Conservation (phyloP, 2,113 vertebrate species). For the Gnathonemus echidnorhynchus region DNA sequence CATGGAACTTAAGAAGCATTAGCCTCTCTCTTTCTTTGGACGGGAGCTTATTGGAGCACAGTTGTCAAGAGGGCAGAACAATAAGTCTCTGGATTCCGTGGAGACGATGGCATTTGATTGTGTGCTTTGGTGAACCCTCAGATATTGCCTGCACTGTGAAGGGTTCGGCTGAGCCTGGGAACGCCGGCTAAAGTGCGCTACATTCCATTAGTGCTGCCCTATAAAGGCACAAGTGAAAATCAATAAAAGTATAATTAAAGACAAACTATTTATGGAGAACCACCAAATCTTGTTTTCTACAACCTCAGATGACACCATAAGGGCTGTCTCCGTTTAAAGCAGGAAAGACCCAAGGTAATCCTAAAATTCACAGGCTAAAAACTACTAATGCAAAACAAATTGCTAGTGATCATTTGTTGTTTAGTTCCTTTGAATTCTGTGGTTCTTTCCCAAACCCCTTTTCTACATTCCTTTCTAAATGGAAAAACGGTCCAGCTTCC, state of each 20-base stretch:
- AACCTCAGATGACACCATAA: background rate
- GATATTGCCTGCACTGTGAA: conserved; percentile 43
- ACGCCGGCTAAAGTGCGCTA: conserved; percentile 11
- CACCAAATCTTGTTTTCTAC: background rate
- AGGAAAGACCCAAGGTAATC: background rate
- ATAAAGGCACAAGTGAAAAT: conserved; percentile 23
- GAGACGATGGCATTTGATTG: conserved; percentile 50
- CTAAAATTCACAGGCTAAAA: background rate
- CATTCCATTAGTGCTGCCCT: conserved; percentile 13
- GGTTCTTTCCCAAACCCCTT: background rate
- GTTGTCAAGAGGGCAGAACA: conserved; percentile 13
- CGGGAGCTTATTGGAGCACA: conserved; percentile 37
- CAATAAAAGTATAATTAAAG: conserved; percentile 22
- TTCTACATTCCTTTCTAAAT: background rate
- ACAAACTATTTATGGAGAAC: conserved; percentile 17
- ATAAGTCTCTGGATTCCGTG: conserved; percentile 41
- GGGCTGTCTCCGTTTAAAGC: background rate
- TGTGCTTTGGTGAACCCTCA: conserved; percentile 47
- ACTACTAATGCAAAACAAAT: background rate
- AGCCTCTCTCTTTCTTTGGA: conserved; percentile 29
- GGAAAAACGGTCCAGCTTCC: background rate
- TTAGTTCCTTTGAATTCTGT: background rate
- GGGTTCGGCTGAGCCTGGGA: conserved; percentile 28
- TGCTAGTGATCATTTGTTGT: background rate
- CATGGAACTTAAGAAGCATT: conserved; percentile 23